Evolutionary conservation across 2,113 vertebrate species (phyloP).

Genomic region (Microcebus lehilahytsara): DNA sequence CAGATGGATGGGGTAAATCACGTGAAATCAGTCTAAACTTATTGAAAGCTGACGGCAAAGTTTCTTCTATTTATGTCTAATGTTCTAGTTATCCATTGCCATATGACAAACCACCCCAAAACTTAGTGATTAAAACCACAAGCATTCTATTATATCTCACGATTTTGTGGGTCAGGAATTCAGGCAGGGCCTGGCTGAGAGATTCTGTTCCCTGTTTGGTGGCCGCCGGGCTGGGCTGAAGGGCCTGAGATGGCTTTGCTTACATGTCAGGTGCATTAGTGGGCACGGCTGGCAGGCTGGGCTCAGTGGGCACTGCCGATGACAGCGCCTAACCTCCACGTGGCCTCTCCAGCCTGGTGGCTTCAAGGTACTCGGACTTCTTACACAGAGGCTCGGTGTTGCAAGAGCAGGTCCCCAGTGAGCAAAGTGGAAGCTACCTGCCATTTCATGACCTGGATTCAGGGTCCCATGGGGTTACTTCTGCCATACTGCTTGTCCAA

Average conservation of each 20-base stretch:
- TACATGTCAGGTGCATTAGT: background rate
- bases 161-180: background rate
- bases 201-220: background rate
- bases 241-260: background rate
- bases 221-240: background rate
- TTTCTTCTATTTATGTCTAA: background rate
- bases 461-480: background rate
- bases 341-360: background rate
- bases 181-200: background rate
- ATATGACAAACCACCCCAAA: background rate
- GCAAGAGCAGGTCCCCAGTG: background rate
- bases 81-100: constrained; percentile 40
- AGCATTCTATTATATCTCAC: background rate
- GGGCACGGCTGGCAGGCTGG: background rate
- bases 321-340: background rate
- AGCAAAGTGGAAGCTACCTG: background rate
- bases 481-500: background rate
- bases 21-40: constrained; percentile 38
- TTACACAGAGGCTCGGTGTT: background rate
- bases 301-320: background rate
- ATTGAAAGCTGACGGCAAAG: constrained; percentile 3
- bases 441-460: background rate
- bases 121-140: background rate
- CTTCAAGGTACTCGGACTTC: background rate
- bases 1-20: constrained; percentile 34